phyloP scores from a whole-genome alignment of 2,888 invertebrate genomes.

The Tipula unca region DNA sequence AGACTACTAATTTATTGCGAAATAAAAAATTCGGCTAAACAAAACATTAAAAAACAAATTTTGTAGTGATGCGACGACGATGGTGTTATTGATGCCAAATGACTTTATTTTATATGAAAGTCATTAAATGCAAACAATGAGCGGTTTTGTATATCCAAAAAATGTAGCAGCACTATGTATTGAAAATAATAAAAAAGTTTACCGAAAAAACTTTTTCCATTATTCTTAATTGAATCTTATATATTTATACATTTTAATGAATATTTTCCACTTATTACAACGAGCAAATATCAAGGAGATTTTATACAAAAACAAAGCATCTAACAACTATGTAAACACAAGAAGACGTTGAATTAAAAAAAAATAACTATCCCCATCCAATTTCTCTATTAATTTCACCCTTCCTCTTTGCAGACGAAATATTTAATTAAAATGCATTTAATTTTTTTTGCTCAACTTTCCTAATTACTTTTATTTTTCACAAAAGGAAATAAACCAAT shows the following conservation, averaged over 20 bases:
- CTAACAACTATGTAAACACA: neutral
- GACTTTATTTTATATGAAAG: neutral
- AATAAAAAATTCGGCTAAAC: neutral
- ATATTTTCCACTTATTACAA: neutral
- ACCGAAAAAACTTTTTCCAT: neutral
- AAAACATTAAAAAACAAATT: neutral
- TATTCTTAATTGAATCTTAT: neutral
- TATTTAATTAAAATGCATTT: slow-evolving; percentile 14
- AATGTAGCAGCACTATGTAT: neutral
- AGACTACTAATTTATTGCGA: neutral
- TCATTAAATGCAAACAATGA: neutral
- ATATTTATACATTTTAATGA: neutral
- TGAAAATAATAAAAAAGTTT: neutral
- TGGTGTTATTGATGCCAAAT: neutral
- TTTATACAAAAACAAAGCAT: neutral
- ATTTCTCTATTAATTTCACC: neutral
- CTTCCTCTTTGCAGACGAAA: neutral
- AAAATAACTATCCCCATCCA: neutral
- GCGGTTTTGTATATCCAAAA: neutral
- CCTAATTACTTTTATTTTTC: neutral
- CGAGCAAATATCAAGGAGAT: neutral
- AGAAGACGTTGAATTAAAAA: neutral
- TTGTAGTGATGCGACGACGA: too few species aligned
- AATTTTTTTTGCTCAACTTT: neutral
- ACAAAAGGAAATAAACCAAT: neutral